Evolutionary conservation across 2,888 invertebrate genomes (phyloP).

Genomic region (Osmoderma eremita): DNA sequence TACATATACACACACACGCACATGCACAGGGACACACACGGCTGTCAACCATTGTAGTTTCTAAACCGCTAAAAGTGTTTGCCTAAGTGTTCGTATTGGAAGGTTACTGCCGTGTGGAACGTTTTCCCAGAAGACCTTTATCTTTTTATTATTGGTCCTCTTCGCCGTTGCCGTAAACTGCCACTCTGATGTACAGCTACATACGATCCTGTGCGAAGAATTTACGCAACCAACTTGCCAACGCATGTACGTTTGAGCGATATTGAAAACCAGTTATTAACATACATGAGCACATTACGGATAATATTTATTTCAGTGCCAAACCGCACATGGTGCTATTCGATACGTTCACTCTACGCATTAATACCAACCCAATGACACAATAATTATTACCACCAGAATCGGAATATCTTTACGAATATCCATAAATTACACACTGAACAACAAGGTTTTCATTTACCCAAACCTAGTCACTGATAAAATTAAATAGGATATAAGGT

Average conservation of each 20-base stretch:
- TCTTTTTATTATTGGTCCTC: constrained; percentile 38
- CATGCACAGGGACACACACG: constrained; percentile 37
- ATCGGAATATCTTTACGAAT: no score
- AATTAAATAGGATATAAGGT: no score
- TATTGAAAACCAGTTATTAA: constrained; percentile 30
- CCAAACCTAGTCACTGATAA: no score
- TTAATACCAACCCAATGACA: neutral
- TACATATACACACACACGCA: constrained; percentile 49
- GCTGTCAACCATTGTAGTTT: constrained; percentile 58
- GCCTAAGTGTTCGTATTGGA: constrained; percentile 60
- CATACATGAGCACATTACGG: constrained; percentile 2
- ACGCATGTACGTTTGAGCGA: constrained; percentile 15
- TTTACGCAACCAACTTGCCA: constrained; percentile 30
- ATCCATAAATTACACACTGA: no score
- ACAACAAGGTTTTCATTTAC: no score
- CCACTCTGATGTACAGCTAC: constrained; percentile 6
- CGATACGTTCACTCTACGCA: constrained; percentile 16
- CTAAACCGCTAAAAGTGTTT: constrained; percentile 62
- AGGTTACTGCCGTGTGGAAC: constrained; percentile 56
- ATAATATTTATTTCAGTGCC: constrained; percentile 10
- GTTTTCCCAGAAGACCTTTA: constrained; percentile 54
- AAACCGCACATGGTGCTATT: constrained; percentile 28
- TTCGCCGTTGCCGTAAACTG: constrained; percentile 22
- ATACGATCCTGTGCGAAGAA: constrained; percentile 19
- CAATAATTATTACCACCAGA: neutral